phyloP scores from a whole-genome alignment of 2,797 vertebrate genomes.

The Strix occidentalis region DNA sequence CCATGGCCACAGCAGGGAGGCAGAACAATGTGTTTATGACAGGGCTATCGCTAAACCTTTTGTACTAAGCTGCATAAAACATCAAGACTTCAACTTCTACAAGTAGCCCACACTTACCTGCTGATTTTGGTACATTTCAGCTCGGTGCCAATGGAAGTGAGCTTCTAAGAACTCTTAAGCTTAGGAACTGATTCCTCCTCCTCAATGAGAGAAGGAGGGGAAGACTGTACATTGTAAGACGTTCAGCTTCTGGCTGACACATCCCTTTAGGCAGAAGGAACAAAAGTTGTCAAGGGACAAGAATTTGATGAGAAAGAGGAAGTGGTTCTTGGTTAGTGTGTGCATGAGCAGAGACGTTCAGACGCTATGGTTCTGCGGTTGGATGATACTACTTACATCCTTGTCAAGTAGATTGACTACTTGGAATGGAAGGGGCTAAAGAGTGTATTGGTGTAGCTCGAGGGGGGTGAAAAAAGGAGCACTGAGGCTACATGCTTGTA shows the following conservation, averaged over 20 bases:
- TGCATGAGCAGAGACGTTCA: neutral
- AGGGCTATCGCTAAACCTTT: neutral
- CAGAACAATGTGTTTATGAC: neutral
- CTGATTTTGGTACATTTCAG: neutral
- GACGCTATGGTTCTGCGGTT: neutral
- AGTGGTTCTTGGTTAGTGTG: neutral
- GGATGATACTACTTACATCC: neutral
- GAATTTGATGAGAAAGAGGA: neutral
- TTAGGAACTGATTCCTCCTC: neutral
- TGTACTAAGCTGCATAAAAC: neutral
- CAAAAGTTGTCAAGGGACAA: neutral
- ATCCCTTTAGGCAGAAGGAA: neutral
- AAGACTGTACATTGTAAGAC: neutral
- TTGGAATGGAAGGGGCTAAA: neutral
- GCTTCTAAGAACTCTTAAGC: neutral
- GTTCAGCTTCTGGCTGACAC: neutral
- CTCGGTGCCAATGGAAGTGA: neutral
- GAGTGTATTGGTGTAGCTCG: neutral
- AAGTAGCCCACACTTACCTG: neutral
- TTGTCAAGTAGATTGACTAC: rapidly evolving
- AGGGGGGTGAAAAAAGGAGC: neutral
- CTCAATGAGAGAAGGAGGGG: neutral
- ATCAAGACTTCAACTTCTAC: neutral
- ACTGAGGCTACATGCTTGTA: neutral
- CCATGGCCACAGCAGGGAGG: neutral